These are phyloP conservation scores for Equus przewalskii DNA, from an alignment of 2,113 vertebrate genomes.

Conservation along the genomic window DNA sequence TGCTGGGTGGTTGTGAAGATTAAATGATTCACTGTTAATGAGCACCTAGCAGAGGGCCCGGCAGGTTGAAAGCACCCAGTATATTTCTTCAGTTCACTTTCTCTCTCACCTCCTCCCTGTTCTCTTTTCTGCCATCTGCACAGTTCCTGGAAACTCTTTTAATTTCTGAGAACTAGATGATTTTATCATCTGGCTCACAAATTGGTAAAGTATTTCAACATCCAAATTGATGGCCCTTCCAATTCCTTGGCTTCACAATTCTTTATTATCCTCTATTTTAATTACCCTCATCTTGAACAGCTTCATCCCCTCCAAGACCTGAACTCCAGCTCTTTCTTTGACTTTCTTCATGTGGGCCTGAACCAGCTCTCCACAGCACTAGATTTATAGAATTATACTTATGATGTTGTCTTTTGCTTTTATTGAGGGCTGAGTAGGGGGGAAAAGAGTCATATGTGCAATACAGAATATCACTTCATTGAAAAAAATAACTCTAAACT, in stretches of 20 bases:
- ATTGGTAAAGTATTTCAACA: neutral
- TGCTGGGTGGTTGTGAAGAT: neutral
- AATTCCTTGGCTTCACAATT: neutral
- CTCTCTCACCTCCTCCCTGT: neutral
- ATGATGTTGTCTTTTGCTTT: neutral
- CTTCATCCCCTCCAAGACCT: neutral
- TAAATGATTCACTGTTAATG: neutral
- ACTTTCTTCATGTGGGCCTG: neutral
- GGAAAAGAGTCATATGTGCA: neutral
- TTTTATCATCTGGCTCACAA: neutral
- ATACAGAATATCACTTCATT: slow-evolving; percentile 6
- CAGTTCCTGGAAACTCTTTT: neutral
- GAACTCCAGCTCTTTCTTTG: slow-evolving; percentile 21
- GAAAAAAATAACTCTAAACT: slow-evolving; percentile 1
- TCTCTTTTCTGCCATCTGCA: neutral
- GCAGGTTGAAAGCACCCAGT: neutral
- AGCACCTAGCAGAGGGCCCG: neutral
- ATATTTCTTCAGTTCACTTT: slow-evolving; percentile 4
- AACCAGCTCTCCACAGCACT: neutral
- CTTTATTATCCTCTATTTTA: neutral
- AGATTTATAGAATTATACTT: slow-evolving; percentile 23
- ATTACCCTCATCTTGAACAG: neutral
- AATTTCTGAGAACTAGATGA: neutral
- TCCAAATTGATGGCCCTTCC: neutral
- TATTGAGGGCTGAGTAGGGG: neutral